Evolutionary conservation across 64 coral and sea anemone species (phyloP), one percentile per base, ranked within the genome.

Genomic region (Actinia equina): DNA sequence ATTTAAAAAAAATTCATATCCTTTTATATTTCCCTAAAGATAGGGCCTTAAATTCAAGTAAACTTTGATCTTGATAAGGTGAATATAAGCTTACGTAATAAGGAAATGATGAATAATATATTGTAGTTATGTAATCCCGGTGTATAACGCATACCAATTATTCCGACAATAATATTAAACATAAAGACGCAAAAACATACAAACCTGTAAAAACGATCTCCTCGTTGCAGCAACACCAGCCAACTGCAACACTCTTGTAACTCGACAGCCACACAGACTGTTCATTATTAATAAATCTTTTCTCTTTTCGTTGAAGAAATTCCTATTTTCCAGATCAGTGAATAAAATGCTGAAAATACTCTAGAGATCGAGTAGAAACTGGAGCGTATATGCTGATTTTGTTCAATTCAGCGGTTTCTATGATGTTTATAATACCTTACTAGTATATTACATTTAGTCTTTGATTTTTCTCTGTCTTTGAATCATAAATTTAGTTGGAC

Each of bases 181-280:
- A 57, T 6, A 57, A 2, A 57, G 55, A 49, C 0, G 46, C 46
- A 49, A 60, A 4, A 60, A 60, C 7, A 5, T 12, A 79, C 76
- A 44, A 79, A 79, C 76, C 76, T 79, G 27, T 43, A 41, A 16
- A 3, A 79, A 26, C 6, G 76, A 79, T 46, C 76, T 79, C 26
- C 76, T 79, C 4, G 8, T 79, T 46, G 41, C 76, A 43, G 76
- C 76, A 1, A 46, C 27, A 79, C 23, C 76, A 79, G 20, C n/a
- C 17, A 43, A 44, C 76, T 79, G 76, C 30, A 41, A 44, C 27
- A 19, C 76, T 79, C 76, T 17, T 15, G 4, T 17, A 16, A 79
- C 76, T 79, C 76, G 76, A 79, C 30, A 79, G 4, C 76, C 76
- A 79, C 76, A 79, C 7, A 79, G 27, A 46, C 27, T 79, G 26